Evolutionary conservation across 2,888 invertebrate genomes (phyloP), one percentile per base, ranked within the genome.

Genomic region (Julus scanicus): DNA sequence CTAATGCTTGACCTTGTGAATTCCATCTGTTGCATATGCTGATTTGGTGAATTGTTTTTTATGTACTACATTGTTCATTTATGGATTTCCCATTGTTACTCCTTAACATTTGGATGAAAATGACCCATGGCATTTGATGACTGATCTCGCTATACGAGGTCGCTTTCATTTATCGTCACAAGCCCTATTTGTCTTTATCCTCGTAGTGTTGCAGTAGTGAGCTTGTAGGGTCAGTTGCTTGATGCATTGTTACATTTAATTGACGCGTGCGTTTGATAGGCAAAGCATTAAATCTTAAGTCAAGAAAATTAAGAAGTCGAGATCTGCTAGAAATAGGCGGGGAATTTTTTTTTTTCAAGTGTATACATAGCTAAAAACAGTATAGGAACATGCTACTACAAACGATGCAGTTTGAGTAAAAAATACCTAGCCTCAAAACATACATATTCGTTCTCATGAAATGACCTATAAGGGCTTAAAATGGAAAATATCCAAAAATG

Each of bases 61-160:
- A 53, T 17, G 1, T 53, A 15, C 20, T 11, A 8, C 20, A 63
- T 20, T 63, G 37, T 80, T 15, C 80, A 13, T 37, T 80, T 37
- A 80, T 80, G 80, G 80, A 80, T 37, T 29, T 29, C 80, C 80
- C 80, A 11, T 71, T 29, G 29, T 29, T 29, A 71, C 71, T 53
- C 80, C 13, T 80, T 80, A 80, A 37, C 37, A 37, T 80, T 80
- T 37, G 80, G 37, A 80, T 37, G 80, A 37, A 80, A 37, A 37
- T 80, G 80, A 80, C 80, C 80, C 80, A 11, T 80, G 80, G 80
- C 80, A 80, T 80, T 80, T 80, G 80, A 2, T 37, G 37, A 29
- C 6, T 37, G 80, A 80, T 80, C 80, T 37, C 80, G 37, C 2
- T 80, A 29, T 80, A 8, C 80, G 37, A 80, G 80, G 13, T 80